Base-by-base conservation (phyloP, 2,113 vertebrate genomes). In the Panthera tigris region DNA sequence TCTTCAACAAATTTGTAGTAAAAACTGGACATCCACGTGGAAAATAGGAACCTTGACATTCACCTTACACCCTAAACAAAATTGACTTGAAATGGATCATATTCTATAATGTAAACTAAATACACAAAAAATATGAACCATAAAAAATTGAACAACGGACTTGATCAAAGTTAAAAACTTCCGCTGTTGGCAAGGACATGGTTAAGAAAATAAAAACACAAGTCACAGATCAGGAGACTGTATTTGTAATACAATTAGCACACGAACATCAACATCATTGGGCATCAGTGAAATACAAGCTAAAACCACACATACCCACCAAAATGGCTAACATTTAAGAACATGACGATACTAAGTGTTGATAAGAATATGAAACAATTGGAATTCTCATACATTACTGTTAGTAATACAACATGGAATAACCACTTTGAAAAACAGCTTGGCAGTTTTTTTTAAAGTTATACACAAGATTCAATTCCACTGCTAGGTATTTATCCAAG, bases 211-310 rank as follows among this genome's bases (percentile, higher is more conserved):
- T 48, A 21, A 48, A 78, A 79, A 94, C 33, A 9, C 25, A 83
- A 61, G 31, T 65, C 74, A 48, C 27, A 83, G 89, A 27, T 52
- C 16, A 8, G 27, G 27, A 93, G 29, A 89, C 1, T 1, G 16
- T 69, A 36, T 89, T 61, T 33, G 25, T 29, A 45, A 45, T 15
- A 66, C 11, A 82, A n/a, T 25, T 50, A 18, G n/a, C 13, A 31
- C 6, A 2, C 0, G 39, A 19, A 39, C 74, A 88, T 50, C 10
- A 21, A 0, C 9, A 5, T n/a, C 19, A 15, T 18, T 5, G 45
- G 57, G 63, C 31, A 29, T 41, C 15, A 4, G 61, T 25, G 13
- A 85, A 74, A 80, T 5, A 27, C 21, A 61, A 45, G 33, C 52
- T 4, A 36, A 94, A 78, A 33, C 41, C 33, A n/a, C 18, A 16